Base-by-base conservation (phyloP, 1,140 invertebrate species). In the Luehdorfia chinensis region DNA sequence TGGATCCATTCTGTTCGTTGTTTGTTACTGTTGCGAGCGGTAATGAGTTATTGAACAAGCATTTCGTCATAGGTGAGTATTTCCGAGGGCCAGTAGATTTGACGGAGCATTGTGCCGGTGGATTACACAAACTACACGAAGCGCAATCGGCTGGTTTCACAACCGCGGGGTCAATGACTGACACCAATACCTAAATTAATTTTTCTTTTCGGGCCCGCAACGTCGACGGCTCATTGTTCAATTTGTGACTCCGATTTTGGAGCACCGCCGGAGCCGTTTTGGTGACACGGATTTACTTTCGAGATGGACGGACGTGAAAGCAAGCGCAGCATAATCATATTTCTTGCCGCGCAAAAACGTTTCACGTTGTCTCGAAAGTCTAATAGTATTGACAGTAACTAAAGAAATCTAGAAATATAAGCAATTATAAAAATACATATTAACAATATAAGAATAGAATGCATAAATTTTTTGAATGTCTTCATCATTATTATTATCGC, bases 121-220 rank as follows among this genome's bases (percentile, higher is more conserved):
- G 67, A 67, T 84, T 81, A 75, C 79, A 79, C 79, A 84, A 84
- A 84, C 75, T 66, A 65, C 62, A 62, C 59, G 59, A 67, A 75
- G 70, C 71, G 70, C 80, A 78, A 79, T 78, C 77, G 72, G 67
- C 69, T 65, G 66, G 45, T 84, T 84, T 81, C 78, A 80, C 78
- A 84, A 84, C 74, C 61, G 58, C 62, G 72, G 70, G 80, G 67
- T 84, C 80, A 59, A 51, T 65, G 76, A 75, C 79, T 75, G 76
- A 67, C 80, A 84, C 78, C 69, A 73, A 84, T 84, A 83, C 80
- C 80, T 84, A 84, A 76, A 84, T 84, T 84, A 81, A 80, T 84
- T 84, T 41, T 81, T 80, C 77, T 81, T 79, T 84, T 81, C 59
- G 72, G 68, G 62, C 61, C 65, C 68, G 66, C 72, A 63, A 62